Evolutionary conservation across 2,888 invertebrate species (phyloP).

Genomic region (Lithophane leautieri): DNA sequence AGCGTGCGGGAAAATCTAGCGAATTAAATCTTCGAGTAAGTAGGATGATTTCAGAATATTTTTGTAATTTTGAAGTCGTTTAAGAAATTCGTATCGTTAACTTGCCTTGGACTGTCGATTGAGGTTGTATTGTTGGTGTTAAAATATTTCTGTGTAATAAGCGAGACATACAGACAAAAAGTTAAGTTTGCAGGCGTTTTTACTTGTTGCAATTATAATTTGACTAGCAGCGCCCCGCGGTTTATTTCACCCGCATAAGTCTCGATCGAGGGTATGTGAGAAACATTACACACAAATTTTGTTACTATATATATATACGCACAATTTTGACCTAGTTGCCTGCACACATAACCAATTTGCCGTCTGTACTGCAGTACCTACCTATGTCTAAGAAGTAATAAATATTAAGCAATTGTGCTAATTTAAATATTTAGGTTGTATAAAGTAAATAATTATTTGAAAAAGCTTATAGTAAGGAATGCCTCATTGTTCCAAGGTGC

Average conservation of each 20-base stretch:
- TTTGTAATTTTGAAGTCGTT: conserved; percentile 39
- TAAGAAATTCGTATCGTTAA: not conserved
- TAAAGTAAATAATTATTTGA: not conserved
- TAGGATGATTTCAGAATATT: conserved; percentile 34
- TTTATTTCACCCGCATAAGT: too few relatives aligned
- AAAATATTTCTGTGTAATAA: too few relatives aligned
- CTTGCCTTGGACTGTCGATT: conserved; percentile 25
- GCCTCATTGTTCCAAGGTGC: conserved; percentile 34
- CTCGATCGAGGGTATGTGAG: not conserved
- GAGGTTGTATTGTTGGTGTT: not conserved
- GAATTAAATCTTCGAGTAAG: too few relatives aligned
- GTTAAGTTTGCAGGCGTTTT: not conserved
- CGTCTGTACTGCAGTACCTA: not conserved
- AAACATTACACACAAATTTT: not conserved
- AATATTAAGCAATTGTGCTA: conserved; percentile 5
- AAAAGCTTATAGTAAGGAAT: conserved; percentile 27
- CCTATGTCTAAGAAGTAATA: not conserved
- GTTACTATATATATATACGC: too few relatives aligned
- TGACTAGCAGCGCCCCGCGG: too few relatives aligned
- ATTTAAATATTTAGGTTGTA: not conserved
- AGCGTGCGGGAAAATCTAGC: too few relatives aligned
- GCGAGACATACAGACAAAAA: not conserved
- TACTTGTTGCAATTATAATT: too few relatives aligned
- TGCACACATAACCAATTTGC: not conserved
- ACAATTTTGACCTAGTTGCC: not conserved